Conservation (phyloP, 2,113 vertebrate species). For the human region DNA sequence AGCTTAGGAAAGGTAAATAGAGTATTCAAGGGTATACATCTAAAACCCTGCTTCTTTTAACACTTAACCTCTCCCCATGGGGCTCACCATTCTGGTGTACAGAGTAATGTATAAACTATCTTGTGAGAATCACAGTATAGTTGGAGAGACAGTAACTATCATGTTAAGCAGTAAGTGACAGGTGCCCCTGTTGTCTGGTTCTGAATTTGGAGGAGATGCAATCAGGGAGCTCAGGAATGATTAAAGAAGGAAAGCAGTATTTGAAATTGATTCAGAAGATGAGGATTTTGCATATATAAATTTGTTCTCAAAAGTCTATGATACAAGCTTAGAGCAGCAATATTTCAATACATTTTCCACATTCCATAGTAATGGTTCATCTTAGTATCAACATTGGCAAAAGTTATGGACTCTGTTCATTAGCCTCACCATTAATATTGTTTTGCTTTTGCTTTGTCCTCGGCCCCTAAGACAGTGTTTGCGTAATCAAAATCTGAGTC, state of each 20-base stretch:
- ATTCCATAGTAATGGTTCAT: not conserved
- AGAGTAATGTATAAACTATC: too few relatives aligned
- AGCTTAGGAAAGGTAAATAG: not conserved
- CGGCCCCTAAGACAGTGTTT: not conserved
- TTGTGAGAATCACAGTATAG: not conserved
- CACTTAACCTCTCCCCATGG: rapidly evolving
- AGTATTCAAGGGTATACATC: not conserved
- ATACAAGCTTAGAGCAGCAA: not conserved
- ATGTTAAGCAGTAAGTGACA: rapidly evolving
- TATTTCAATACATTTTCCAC: not conserved
- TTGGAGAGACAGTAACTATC: not conserved
- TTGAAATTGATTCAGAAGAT: not conserved
- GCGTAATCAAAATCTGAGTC: not conserved
- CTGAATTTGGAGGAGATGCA: not conserved
- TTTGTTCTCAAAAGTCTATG: not conserved
- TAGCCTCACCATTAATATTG: not conserved
- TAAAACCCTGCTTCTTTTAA: not conserved
- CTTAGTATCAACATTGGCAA: not conserved
- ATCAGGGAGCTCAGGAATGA: not conserved
- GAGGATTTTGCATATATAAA: not conserved
- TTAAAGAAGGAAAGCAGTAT: not conserved
- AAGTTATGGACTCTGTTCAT: not conserved
- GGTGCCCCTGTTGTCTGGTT: not conserved
- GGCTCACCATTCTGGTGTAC: not conserved
- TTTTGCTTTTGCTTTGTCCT: not conserved